Conservation (phyloP, 2,888 invertebrate species). For the Ctena decussata region DNA sequence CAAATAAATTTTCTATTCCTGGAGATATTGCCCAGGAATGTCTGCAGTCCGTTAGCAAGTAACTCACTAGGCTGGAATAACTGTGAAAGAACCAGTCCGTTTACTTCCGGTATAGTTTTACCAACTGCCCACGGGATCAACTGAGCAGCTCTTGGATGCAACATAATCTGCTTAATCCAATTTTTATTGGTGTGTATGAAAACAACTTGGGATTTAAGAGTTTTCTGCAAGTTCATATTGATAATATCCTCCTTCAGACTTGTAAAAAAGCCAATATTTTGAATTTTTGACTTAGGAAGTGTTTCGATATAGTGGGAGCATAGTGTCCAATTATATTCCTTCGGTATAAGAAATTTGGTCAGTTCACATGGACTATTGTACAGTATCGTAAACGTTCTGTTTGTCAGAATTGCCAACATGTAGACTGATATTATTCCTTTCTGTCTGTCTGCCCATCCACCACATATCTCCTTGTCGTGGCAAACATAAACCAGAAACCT, state of each 20-base stretch:
- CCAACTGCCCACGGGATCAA: constrained; percentile 26
- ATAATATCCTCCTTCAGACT: no score
- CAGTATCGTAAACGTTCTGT: constrained; percentile 39
- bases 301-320: not conserved
- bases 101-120: not conserved
- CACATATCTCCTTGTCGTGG: constrained; percentile 13
- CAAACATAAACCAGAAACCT: not conserved
- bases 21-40: not conserved
- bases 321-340: constrained; percentile 35
- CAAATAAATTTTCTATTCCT: constrained; percentile 7
- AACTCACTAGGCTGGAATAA: constrained; percentile 21
- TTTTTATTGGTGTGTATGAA: not conserved
- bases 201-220: not conserved
- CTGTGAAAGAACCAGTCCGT: not conserved
- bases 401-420: constrained; percentile 31
- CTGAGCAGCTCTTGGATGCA: not conserved
- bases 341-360: constrained; percentile 7
- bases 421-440: constrained; percentile 38
- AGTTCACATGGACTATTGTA: constrained; percentile 39
- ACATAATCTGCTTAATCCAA: not conserved
- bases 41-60: not conserved
- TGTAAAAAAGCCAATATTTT: no score
- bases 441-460: constrained; percentile 45
- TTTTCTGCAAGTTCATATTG: no score
- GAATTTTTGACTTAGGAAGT: no score